Conservation (phyloP, 2,797 vertebrate genomes). For the Periparus ater region DNA sequence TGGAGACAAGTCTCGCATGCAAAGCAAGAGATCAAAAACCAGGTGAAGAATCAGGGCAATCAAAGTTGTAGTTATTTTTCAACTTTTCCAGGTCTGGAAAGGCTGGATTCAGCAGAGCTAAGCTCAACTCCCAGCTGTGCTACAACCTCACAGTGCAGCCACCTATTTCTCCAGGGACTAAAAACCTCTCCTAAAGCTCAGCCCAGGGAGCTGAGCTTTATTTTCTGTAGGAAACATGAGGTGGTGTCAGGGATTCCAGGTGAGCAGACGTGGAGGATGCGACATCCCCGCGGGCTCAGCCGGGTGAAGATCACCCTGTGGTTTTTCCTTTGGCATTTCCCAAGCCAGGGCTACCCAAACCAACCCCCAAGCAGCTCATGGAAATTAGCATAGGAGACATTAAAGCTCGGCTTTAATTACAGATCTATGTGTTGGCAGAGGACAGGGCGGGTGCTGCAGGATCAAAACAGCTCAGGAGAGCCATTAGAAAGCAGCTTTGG, state of each 20-base stretch:
- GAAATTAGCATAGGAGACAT: slow-evolving; percentile 54
- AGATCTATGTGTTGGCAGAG: slow-evolving; percentile 59
- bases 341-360: slow-evolving; percentile 35
- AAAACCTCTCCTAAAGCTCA: background rate
- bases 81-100: slow-evolving; percentile 1
- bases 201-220: background rate
- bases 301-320: slow-evolving; percentile 3
- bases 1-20: slow-evolving; percentile 4
- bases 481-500: slow-evolving; percentile 21
- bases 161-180: background rate
- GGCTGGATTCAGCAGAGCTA: background rate
- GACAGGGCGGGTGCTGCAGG: slow-evolving; percentile 63
- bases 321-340: slow-evolving; percentile 53
- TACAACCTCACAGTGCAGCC: background rate
- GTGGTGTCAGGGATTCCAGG: background rate
- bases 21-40: slow-evolving; percentile 53
- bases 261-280: background rate
- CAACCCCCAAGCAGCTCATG: slow-evolving; percentile 25
- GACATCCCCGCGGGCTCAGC: background rate
- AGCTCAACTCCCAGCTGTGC: background rate
- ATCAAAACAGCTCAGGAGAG: slow-evolving; percentile 69
- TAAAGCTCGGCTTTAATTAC: slow-evolving; percentile 59
- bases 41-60: background rate
- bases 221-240: background rate
- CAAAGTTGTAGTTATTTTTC: background rate